Evolutionary conservation across 2,797 vertebrate genomes (phyloP), one percentile per base, ranked within the genome.

Genomic region (Sebastes iracundus): DNA sequence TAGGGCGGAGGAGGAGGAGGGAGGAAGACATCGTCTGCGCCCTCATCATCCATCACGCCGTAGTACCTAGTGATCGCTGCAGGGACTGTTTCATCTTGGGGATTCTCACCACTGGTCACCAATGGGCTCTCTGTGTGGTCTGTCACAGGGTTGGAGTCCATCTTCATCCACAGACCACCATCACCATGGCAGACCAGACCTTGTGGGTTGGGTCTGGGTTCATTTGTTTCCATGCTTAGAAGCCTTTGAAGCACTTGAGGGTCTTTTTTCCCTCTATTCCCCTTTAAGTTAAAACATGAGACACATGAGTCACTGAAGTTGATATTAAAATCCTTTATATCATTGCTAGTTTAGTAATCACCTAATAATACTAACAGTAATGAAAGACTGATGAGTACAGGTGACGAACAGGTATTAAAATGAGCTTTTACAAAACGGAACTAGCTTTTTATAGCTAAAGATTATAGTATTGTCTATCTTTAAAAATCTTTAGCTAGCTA

Each of bases 21-120:
- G 56, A 85, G 32, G 65, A 93, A 91, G 35, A 86, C 80, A 8
- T 91, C 62, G 23, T 87, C 85, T 12, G 28, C 69, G 3, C 75
- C 75, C 59, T 89, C 84, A 14, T 89, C 87, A 12, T 92, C 82
- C 81, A 82, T 85, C 56, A 88, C 27, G 6, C 79, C 33, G 53
- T 74, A 68, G 77, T 87, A 83, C 27, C 56, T 81, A 2, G 28
- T 46, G 13, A 55, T 52, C 28, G 2, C 52, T 9, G 13, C 49
- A 10, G 66, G 12, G 32, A 5, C 5, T 2, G 61, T 30, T 42
- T 76, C 32, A 27, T 46, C 80, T 53, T 28, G 66, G 10, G 61
- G 55, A 3, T 5, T 28, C 16, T 86, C 79, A 56, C 12, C 68
- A 38, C 49, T 60, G 32, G 20, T 56, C 6, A 27, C 27, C 1